Evolutionary conservation across 2,113 vertebrate species (phyloP).

Genomic region (Leptosomus discolor): DNA sequence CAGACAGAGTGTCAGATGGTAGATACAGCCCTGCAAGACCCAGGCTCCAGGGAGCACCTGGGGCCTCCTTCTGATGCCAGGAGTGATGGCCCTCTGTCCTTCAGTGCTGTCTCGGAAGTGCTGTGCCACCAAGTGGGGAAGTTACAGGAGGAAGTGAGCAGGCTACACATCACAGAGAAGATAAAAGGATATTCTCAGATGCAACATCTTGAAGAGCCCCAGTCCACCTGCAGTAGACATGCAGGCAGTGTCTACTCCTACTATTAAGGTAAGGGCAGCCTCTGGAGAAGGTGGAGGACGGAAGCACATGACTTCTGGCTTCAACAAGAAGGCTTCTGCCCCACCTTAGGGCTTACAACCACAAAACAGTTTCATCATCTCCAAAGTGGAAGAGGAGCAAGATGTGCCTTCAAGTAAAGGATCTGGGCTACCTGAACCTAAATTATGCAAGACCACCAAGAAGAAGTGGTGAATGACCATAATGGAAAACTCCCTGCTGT

Average conservation of each 20-base stretch:
- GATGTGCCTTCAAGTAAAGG: background rate
- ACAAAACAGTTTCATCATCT: background rate
- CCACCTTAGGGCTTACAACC: background rate
- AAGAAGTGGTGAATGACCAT: background rate
- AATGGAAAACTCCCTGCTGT: no score
- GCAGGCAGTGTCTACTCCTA: no score
- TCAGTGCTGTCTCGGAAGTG: background rate
- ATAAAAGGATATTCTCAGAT: background rate
- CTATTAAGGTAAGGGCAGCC: background rate
- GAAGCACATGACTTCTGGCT: background rate
- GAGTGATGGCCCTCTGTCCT: background rate
- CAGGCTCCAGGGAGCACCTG: no score
- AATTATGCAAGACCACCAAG: background rate
- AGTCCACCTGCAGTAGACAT: background rate
- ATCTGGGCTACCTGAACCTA: background rate
- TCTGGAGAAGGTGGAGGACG: background rate
- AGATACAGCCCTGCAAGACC: background rate
- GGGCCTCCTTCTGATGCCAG: no score
- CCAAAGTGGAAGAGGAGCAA: background rate
- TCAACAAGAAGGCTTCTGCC: background rate
- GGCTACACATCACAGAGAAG: background rate
- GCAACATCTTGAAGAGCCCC: background rate
- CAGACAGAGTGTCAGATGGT: background rate
- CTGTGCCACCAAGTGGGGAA: background rate
- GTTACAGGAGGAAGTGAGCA: background rate